Percentiles rank a stretch among this genome's conserved stretches.
Evolutionary conservation across 2,113 vertebrate genomes (phyloP).

Genomic region (Nanger granti): DNA sequence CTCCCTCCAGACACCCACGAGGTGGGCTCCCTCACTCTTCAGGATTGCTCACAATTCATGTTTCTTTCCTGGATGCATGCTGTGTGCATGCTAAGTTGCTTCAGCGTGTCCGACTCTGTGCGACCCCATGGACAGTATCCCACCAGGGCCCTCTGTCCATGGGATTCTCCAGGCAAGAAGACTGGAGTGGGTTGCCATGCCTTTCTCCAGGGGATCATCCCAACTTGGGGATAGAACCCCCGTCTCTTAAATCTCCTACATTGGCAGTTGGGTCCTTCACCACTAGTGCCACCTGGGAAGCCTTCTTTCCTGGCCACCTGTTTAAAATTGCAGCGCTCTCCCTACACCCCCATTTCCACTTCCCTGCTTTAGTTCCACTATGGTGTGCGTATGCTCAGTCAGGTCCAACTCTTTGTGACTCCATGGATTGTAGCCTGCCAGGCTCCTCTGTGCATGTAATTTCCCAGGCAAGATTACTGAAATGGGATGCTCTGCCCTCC

Average conservation of each 20-base stretch:
- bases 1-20: background rate
- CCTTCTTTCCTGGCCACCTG: background rate
- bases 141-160: background rate
- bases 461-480: background rate
- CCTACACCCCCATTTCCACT: background rate
- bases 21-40: background rate
- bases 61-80: background rate
- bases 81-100: background rate
- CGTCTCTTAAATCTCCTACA: background rate
- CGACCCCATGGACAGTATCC: background rate
- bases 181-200: background rate
- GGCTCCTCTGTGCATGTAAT: background rate
- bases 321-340: background rate
- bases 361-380: background rate
- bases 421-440: background rate
- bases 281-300: background rate
- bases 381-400: background rate
- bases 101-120: fast-evolving
- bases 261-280: background rate
- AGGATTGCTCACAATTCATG: background rate
- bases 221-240: background rate
- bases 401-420: background rate
- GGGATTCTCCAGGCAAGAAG: background rate
- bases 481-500: background rate
- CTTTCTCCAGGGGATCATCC: background rate